Evolutionary conservation across 2,113 vertebrate genomes (phyloP).

Genomic region (Pelusios castaneus): DNA sequence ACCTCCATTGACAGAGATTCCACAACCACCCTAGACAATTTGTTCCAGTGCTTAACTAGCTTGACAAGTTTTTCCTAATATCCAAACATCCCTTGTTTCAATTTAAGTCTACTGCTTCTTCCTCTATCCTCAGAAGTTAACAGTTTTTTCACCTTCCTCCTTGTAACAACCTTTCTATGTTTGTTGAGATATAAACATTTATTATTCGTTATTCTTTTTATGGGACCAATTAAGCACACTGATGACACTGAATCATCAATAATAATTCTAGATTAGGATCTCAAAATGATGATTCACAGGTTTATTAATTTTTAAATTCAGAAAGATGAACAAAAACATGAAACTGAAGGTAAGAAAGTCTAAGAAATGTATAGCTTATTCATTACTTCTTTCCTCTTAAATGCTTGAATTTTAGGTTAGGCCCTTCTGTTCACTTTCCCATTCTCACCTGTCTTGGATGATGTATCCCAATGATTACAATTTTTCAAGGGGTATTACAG

Average conservation of each 20-base stretch:
- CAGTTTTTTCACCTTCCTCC: neutral
- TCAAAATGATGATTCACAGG: neutral
- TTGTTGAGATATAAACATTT: neutral
- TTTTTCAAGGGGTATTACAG: neutral
- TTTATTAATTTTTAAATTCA: neutral
- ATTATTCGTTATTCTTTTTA: neutral
- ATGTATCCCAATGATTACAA: neutral
- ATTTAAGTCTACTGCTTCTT: neutral
- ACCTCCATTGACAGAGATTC: neutral
- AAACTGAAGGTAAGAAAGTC: neutral
- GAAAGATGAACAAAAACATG: neutral
- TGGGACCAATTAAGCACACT: neutral
- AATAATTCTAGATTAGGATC: neutral
- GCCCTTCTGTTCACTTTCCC: neutral
- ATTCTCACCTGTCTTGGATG: neutral
- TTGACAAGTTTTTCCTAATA: neutral
- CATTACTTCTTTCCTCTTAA: neutral
- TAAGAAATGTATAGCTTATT: neutral
- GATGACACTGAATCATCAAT: neutral
- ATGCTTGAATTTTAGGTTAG: neutral
- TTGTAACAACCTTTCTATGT: neutral
- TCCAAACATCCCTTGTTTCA: neutral
- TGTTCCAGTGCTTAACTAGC: neutral
- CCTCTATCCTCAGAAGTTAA: neutral
- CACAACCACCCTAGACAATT: neutral